These are phyloP conservation scores for Armadillidium nasatum DNA, from an alignment of 1,140 invertebrate species.

Conservation along the genomic window DNA sequence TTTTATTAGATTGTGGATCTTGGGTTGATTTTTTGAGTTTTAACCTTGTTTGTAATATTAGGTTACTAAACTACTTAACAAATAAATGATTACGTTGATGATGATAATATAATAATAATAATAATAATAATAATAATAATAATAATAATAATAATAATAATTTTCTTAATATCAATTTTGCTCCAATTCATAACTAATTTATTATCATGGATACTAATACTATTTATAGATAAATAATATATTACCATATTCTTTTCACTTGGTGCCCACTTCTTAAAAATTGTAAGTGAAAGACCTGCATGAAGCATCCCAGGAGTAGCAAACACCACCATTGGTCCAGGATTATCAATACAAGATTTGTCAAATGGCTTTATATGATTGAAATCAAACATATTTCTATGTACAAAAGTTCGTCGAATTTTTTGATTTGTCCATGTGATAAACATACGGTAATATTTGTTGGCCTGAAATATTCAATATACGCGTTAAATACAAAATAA, in stretches of 20 bases:
- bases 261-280: conserved; percentile 99
- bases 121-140: no score
- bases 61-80: no score
- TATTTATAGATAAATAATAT: neutral
- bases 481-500: no score
- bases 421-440: conserved; percentile 99
- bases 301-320: conserved; percentile 99
- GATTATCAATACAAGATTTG: conserved; percentile 91
- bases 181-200: no score
- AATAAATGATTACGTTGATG: no score
- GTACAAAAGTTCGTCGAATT: conserved; percentile 98
- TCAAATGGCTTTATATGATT: conserved; percentile 99
- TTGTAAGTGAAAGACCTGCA: conserved; percentile 92
- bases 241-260: conserved; percentile 93
- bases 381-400: conserved; percentile 99
- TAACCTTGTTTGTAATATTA: no score
- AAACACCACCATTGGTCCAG: conserved; percentile 99
- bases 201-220: no score
- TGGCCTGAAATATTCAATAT: conserved; percentile 58
- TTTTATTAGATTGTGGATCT: no score
- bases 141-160: no score
- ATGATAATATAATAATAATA: no score
- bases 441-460: conserved; percentile 99
- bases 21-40: no score
- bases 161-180: no score